Evolutionary conservation across 92 coral and sea anemone species (phyloP).

Genomic region (Scolanthus callimorphus): DNA sequence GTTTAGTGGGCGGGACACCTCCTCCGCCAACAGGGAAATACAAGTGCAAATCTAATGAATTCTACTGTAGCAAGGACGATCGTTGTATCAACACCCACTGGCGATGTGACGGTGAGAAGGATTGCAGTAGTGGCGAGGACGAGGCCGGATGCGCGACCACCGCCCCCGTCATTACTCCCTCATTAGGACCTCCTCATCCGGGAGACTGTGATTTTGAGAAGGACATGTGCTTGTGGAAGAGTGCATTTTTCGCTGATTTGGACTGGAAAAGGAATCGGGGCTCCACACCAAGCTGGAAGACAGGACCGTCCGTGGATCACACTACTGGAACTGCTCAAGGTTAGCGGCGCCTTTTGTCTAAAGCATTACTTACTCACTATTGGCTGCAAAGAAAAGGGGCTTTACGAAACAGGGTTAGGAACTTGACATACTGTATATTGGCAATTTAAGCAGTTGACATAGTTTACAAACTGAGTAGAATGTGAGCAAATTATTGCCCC

Average conservation of each 20-base stretch:
- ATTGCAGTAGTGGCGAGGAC: conserved; percentile 92
- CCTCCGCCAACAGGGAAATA: conserved; percentile 60
- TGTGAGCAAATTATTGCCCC: too few relatives aligned
- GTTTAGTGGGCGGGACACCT: conserved; percentile 54
- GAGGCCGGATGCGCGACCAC: conserved; percentile 65
- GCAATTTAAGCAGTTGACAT: too few relatives aligned
- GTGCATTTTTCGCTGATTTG: conserved; percentile 80
- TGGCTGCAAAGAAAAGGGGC: too few relatives aligned
- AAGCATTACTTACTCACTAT: too few relatives aligned
- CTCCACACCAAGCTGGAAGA: conserved; percentile 68
- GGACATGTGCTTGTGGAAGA: conserved; percentile 68
- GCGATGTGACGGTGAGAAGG: conserved; percentile 82
- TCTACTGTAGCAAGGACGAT: conserved; percentile 81
- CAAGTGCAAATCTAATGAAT: conserved; percentile 53
- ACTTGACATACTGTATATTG: too few relatives aligned
- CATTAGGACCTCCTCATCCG: conserved; percentile 53
- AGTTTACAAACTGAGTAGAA: too few relatives aligned
- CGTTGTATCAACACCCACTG: conserved; percentile 77
- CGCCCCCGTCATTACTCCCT: conserved; percentile 32
- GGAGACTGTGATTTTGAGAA: conserved; percentile 73
- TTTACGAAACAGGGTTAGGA: too few relatives aligned
- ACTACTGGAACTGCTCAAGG: conserved; percentile 26
- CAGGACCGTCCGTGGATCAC: conserved; percentile 75
- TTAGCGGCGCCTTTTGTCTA: too few relatives aligned
- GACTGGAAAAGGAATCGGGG: conserved; percentile 56